Evolutionary conservation across 2,888 invertebrate species (phyloP).

Genomic region (Sclerodermus sp.): DNA sequence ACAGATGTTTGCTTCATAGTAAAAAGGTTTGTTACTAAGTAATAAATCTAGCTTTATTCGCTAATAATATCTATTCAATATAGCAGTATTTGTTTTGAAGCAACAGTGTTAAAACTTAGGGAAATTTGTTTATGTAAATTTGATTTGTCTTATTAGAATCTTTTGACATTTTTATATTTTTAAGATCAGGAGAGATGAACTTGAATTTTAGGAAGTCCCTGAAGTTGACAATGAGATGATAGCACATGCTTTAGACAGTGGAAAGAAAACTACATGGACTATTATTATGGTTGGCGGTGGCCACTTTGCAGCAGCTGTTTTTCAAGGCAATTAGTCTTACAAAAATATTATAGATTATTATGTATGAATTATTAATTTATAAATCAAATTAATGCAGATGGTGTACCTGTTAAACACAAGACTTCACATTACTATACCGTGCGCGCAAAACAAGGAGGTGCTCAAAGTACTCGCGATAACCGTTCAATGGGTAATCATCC

Average conservation of each 20-base stretch:
- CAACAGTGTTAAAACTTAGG: neutral
- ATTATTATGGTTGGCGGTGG: constrained; percentile 85
- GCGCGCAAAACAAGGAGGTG: constrained; percentile 79
- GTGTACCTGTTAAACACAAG: constrained; percentile 68
- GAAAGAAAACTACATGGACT: constrained; percentile 66
- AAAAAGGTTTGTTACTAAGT: constrained; percentile 64
- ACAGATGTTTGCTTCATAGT: constrained; percentile 72
- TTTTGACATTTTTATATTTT: constrained; percentile 30
- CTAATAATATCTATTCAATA: no score
- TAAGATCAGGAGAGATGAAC: constrained; percentile 32
- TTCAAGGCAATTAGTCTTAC: constrained; percentile 55
- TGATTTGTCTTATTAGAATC: constrained; percentile 34
- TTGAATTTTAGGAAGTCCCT: constrained; percentile 58
- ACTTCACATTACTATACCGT: constrained; percentile 86
- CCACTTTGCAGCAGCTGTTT: constrained; percentile 77
- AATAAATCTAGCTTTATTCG: no score
- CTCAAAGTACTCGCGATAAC: constrained; percentile 70
- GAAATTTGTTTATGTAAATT: constrained; percentile 19
- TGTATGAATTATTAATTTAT: neutral
- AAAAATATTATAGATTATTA: neutral
- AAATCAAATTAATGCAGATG: constrained; percentile 45
- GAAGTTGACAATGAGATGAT: constrained; percentile 48
- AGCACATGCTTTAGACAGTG: constrained; percentile 46
- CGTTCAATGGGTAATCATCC: constrained; percentile 65
- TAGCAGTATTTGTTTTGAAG: no score